Base-by-base conservation (phyloP, 2,797 vertebrate species). In the Sebastes cheni region DNA sequence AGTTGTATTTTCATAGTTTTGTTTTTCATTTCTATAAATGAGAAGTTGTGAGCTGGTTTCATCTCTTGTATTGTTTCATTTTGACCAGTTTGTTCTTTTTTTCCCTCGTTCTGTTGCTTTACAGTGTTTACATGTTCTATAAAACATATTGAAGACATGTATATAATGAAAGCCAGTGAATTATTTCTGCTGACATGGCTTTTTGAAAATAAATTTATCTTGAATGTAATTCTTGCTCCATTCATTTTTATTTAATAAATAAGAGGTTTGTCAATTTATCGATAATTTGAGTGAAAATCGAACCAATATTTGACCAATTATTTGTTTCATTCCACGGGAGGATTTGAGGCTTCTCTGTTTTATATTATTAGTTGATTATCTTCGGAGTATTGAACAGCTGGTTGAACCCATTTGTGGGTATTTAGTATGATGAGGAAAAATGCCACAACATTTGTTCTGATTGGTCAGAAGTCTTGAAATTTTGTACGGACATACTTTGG, bases 131-230 rank as follows among this genome's bases (percentile, higher is more conserved):
- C 27, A 20, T 55, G n/a, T 52, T 73, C 32, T 23, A 12, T 59
- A 14, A 50, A 56, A 5, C 27, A 3, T 6, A 69, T 39, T 10
- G 39, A 68, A 60, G 14, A 25, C 11, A 14, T 75, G 69, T 75
- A 74, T 5, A 52, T 72, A 67, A 61, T 71, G 25, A 42, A 76
- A 76, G 32, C n/a, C 16, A 25, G 2, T 52, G 5, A 34, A 66
- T 75, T 0, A 52, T 71, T 80, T 84, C 42, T 73, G 68, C 52
- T 79, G 3, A 29, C 8, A 11, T 36, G 25, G 4, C 12, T 82
- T 81, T 78, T 67, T 68, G 20, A 79, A 79, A 88, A 87, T 85
- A 91, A 90, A 85, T 77, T 13, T 32, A 12, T 50, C 6, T 42
- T 56, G 32, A 75, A 71, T 67, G 20, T 58, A 27, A 16, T 42